Evolutionary conservation across 2,797 vertebrate species (phyloP).

Genomic region (Sebastes trivittatus): DNA sequence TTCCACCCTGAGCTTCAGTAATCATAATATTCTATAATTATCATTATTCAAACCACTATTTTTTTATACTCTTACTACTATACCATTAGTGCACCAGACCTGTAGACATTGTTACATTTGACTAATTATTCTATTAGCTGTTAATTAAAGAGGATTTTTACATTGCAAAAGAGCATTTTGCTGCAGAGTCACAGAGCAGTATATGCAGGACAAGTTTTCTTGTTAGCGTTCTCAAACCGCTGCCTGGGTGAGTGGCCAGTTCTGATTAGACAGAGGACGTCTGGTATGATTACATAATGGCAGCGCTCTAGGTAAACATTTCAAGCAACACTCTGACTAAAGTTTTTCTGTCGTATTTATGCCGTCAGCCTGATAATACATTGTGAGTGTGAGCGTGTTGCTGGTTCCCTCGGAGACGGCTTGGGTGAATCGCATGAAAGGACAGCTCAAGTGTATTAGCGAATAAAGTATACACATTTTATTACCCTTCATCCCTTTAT

Average conservation of each 20-base stretch:
- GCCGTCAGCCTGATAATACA: neutral
- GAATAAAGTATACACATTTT: slow-evolving; percentile 71
- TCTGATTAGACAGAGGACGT: slow-evolving; percentile 10
- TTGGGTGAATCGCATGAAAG: slow-evolving; percentile 55
- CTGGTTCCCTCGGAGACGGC: slow-evolving; percentile 35
- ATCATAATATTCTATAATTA: neutral
- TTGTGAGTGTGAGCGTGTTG: slow-evolving; percentile 20
- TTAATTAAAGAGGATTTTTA: neutral
- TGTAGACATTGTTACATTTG: neutral
- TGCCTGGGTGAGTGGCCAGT: neutral
- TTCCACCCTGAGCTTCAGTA: neutral
- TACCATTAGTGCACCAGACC: neutral
- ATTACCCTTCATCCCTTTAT: slow-evolving; percentile 70
- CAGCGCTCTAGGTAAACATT: slow-evolving; percentile 30
- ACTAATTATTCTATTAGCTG: neutral
- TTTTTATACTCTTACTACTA: neutral
- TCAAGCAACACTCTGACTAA: slow-evolving; percentile 16
- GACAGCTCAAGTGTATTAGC: slow-evolving; percentile 65
- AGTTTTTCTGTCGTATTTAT: slow-evolving; percentile 23
- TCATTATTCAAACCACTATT: neutral
- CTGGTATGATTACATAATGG: slow-evolving; percentile 28
- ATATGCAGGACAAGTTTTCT: neutral
- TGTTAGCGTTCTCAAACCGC: neutral
- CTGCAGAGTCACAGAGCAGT: neutral
- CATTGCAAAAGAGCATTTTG: neutral